Evolutionary conservation across 2,888 invertebrate genomes (phyloP), one percentile per base, ranked within the genome.

Genomic region (Willowsia nigromaculata): DNA sequence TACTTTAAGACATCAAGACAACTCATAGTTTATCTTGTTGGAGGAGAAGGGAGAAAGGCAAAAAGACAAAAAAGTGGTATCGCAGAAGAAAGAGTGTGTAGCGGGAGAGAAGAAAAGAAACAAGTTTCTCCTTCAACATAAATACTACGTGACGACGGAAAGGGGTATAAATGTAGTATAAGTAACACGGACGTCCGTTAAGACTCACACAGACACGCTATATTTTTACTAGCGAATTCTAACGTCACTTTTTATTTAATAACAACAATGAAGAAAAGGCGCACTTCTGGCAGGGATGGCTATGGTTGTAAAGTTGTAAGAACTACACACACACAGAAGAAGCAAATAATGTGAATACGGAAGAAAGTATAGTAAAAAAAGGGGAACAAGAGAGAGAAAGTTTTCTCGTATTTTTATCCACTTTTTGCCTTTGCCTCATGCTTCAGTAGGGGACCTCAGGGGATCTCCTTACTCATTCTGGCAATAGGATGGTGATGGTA

Each of bases 201-300:
- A 56, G 85, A 43, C 56, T 56, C 33, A 50, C 27, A 78, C 22
- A 81, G 33, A 71, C 84, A 71, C 30, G 30, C 33, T 71, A 68
- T 71, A 59, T 81, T 40, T 59, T 81, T 56, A 59, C 33, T 40
- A 76, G 65, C 11, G 74, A 53, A 40, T 74, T 40, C 74, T 18
- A 74, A 50, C 74, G 85, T 76, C 85, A 85, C 85, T 85, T 85
- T 85, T 85, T 85, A 85, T 85, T 85, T 85, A 85, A 85, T 85
- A 85, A 85, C 83, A 85, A 85, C 78, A 78, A 85, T 85, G 85
- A 85, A 25, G 59, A 40, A 53, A 62, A 68, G 30, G 37, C 53
- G 71, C 84, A 71, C 37, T 27, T 13, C 59, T 37, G 15, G 68
- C 7, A 37, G 68, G 68, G 40, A 68, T 37, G 37, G 15, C 33